A percentile compares a stretch with the other conserved stretches of the same genome.
Conservation (phyloP, 2,888 invertebrate genomes). For the Stratiomys singularior region DNA sequence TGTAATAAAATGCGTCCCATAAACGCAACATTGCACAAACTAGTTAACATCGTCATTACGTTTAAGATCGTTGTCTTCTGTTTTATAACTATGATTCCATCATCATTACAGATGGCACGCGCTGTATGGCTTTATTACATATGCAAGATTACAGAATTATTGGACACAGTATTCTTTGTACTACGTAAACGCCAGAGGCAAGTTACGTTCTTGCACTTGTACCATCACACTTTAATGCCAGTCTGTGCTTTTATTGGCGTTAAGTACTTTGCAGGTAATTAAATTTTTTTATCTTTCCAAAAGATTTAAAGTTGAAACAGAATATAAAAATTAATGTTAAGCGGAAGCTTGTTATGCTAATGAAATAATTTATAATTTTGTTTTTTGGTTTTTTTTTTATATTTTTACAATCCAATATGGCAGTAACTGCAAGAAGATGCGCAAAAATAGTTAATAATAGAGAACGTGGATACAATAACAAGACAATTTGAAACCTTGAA, state of each 20-base stretch:
- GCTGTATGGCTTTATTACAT: constrained; percentile 66
- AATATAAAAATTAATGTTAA: not conserved
- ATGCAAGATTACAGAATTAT: constrained; percentile 64
- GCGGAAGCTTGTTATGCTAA: not conserved
- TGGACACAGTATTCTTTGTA: constrained; percentile 79
- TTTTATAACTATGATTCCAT: not conserved
- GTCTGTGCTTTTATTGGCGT: constrained; percentile 74
- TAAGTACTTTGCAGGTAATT: constrained; percentile 74
- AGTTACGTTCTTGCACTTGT: constrained; percentile 84
- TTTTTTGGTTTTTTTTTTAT: not conserved
- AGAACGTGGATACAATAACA: not conserved
- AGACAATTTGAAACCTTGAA: not conserved
- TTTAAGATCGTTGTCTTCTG: too few species aligned
- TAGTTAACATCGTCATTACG: too few species aligned
- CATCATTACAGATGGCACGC: constrained; percentile 62
- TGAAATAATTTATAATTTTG: not conserved
- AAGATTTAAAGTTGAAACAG: not conserved
- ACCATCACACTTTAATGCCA: constrained; percentile 83
- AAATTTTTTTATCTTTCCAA: not conserved
- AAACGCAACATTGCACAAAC: too few species aligned
- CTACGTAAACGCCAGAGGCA: constrained; percentile 84
- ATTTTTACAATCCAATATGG: too few species aligned
- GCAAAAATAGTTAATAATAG: too few species aligned
- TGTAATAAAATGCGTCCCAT: too few species aligned
- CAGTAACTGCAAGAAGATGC: too few species aligned